Percentiles rank a stretch among this genome's conserved stretches.
Evolutionary conservation across 2,797 vertebrate species (phyloP).

Genomic region (Scarus forsteni): DNA sequence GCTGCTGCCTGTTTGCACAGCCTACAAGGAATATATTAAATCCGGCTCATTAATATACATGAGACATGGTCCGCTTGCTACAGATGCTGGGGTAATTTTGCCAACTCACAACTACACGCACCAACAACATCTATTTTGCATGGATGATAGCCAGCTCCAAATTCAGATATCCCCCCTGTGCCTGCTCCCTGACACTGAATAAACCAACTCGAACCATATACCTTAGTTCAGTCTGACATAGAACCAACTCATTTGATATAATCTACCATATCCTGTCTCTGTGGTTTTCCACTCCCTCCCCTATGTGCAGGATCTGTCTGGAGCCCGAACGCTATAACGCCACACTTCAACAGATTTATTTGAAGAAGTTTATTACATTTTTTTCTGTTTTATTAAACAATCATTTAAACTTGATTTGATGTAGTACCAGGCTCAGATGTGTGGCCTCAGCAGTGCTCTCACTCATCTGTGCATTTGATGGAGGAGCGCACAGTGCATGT

Average conservation of each 20-base stretch:
- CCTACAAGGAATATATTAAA: constrained; percentile 78
- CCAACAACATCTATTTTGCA: constrained; percentile 78
- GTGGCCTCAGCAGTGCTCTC: too few species aligned
- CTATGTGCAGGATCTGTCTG: constrained; percentile 30
- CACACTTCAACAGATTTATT: neutral
- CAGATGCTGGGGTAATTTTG: constrained; percentile 80
- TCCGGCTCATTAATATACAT: constrained; percentile 81
- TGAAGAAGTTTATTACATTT: too few species aligned
- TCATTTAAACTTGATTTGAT: too few species aligned
- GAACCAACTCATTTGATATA: constrained; percentile 45
- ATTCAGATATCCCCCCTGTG: constrained; percentile 66
- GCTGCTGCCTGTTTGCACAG: constrained; percentile 68
- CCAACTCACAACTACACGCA: constrained; percentile 77
- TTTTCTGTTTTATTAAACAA: too few species aligned
- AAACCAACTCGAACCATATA: constrained; percentile 42
- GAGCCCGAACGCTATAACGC: constrained; percentile 14
- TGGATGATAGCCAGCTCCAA: constrained; percentile 71
- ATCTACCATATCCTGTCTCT: constrained; percentile 30
- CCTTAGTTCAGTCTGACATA: constrained; percentile 42
- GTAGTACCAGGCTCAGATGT: too few species aligned
- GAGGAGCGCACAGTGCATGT: too few species aligned
- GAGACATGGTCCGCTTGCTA: constrained; percentile 78
- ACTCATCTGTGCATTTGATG: too few species aligned
- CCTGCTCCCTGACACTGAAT: constrained; percentile 62
- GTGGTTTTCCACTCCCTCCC: constrained; percentile 36